phyloP scores from a whole-genome alignment of 2,888 invertebrate species.

The Drosophila anceps region DNA sequence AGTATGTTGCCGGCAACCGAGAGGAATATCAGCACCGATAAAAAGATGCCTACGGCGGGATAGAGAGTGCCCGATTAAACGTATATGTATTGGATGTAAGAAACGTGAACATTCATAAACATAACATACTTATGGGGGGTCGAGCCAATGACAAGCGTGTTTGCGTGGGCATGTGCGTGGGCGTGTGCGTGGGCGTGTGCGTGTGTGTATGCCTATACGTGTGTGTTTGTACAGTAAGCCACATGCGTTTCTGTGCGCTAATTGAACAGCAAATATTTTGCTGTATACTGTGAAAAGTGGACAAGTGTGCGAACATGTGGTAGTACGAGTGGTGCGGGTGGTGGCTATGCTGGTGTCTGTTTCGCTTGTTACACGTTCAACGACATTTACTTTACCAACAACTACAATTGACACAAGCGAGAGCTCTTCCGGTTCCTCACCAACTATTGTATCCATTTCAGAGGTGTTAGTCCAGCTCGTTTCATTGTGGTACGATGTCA shows the following conservation, averaged over 20 bases:
- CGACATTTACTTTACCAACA: slow-evolving; percentile 89
- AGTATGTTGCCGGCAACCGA: slow-evolving; percentile 98
- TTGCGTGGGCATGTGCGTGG: not conserved
- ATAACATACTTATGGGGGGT: slow-evolving; percentile 66
- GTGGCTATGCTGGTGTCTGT: slow-evolving; percentile 33
- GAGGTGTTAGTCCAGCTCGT: slow-evolving; percentile 84
- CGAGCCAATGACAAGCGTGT: slow-evolving; percentile 30
- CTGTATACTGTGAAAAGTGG: slow-evolving; percentile 29
- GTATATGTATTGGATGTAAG: slow-evolving; percentile 19
- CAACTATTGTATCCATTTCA: slow-evolving; percentile 86
- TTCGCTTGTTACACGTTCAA: slow-evolving; percentile 80
- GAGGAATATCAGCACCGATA: slow-evolving; percentile 95
- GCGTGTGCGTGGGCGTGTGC: slow-evolving; percentile 6
- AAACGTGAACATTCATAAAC: slow-evolving; percentile 58
- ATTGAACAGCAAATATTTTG: slow-evolving; percentile 57
- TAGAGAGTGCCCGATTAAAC: slow-evolving; percentile 48
- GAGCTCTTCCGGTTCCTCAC: slow-evolving; percentile 91
- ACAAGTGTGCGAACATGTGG: slow-evolving; percentile 14
- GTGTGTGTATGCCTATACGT: slow-evolving; percentile 4
- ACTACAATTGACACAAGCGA: slow-evolving; percentile 92
- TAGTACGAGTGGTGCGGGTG: slow-evolving; percentile 12
- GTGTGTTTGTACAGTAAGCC: slow-evolving; percentile 28
- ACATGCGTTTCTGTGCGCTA: slow-evolving; percentile 53
- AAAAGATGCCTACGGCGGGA: slow-evolving; percentile 90
- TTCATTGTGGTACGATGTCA: slow-evolving; percentile 85